phyloP scores from a whole-genome alignment of 2,113 vertebrate genomes.

The Orthonyx spaldingii region DNA sequence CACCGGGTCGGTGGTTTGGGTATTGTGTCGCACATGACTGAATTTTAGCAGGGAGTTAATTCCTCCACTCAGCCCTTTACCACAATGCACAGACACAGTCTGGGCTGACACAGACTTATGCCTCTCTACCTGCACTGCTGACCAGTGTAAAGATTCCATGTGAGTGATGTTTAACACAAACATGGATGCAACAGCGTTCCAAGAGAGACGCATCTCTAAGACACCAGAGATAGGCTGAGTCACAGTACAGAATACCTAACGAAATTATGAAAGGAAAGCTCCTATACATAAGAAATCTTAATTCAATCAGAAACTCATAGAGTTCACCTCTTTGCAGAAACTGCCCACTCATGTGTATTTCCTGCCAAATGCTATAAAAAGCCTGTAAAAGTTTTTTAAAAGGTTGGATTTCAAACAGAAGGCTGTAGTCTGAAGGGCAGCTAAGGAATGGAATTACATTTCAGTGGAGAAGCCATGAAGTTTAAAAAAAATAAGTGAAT shows the following conservation, averaged over 20 bases:
- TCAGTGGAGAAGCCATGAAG: neutral
- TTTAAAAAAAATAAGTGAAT: neutral
- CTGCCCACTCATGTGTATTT: neutral
- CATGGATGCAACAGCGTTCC: neutral
- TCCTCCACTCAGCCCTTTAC: neutral
- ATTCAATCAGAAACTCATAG: neutral
- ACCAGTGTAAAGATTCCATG: neutral
- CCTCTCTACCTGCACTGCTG: neutral
- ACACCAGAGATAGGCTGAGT: neutral
- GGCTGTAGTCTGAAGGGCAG: neutral
- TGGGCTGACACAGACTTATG: neutral
- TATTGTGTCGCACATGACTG: neutral
- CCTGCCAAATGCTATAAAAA: neutral
- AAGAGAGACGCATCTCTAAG: neutral
- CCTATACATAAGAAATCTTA: neutral
- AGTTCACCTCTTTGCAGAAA: neutral
- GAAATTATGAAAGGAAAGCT: neutral
- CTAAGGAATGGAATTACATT: neutral
- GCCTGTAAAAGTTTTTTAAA: neutral
- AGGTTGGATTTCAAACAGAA: neutral
- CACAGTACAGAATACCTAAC: neutral
- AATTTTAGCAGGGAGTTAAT: neutral
- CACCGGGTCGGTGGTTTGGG: neutral
- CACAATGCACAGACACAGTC: neutral
- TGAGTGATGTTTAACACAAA: neutral